phyloP scores from a whole-genome alignment of 1,140 invertebrate species.

The Chrysomallon squamiferum region DNA sequence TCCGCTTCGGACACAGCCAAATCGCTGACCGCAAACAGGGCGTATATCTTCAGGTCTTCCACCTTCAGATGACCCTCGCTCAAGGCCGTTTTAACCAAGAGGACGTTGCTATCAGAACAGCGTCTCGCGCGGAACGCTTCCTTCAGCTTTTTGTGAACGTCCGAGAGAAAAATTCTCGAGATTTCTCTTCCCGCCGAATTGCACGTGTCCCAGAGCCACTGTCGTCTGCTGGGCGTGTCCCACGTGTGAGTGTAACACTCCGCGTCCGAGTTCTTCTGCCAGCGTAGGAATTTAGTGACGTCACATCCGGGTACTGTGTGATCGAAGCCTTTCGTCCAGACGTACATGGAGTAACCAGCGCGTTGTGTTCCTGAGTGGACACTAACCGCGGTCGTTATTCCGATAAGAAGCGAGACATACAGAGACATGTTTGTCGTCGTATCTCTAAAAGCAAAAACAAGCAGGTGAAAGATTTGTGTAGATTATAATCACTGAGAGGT shows the following conservation, averaged over 20 bases:
- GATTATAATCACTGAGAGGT: too few relatives aligned
- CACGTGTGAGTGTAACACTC: constrained; percentile 36
- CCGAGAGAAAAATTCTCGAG: constrained; percentile 23
- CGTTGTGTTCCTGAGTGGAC: too few relatives aligned
- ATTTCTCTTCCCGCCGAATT: constrained; percentile 29
- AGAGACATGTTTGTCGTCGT: too few relatives aligned
- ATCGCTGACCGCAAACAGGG: constrained; percentile 37
- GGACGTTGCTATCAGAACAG: constrained; percentile 12
- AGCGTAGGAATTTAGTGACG: constrained; percentile 15
- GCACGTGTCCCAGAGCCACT: constrained; percentile 38
- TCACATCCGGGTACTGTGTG: constrained; percentile 18
- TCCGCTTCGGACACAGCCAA: constrained; percentile 25
- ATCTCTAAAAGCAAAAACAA: too few relatives aligned
- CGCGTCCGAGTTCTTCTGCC: constrained; percentile 13
- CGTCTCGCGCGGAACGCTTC: constrained; percentile 13
- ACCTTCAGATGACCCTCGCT: constrained; percentile 32
- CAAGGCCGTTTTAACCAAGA: constrained; percentile 19
- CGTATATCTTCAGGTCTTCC: constrained; percentile 28
- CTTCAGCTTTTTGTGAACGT: constrained; percentile 30
- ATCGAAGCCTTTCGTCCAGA: constrained; percentile 33
- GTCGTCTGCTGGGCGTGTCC: constrained; percentile 19
- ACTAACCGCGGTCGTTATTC: too few relatives aligned
- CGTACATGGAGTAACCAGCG: constrained; percentile 31
- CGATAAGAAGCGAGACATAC: too few relatives aligned
- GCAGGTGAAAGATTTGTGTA: too few relatives aligned